A percentile compares a stretch with the other conserved stretches of the same genome.
Evolutionary conservation across 64 coral and sea anemone genomes (phyloP).

Genomic region (Cladopsammia gracilis): DNA sequence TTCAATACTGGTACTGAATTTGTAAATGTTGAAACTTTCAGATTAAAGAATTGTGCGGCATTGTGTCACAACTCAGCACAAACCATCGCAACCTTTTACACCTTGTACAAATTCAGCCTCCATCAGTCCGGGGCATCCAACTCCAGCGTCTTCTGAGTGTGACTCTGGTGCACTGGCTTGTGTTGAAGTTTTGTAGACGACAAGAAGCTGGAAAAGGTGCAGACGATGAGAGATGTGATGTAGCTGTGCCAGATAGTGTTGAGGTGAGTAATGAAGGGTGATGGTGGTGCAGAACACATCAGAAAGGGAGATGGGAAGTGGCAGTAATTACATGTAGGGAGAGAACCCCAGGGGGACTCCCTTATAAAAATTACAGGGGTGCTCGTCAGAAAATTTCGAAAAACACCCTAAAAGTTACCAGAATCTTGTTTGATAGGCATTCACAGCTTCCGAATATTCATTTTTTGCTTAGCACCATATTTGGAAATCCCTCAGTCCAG

Average conservation of each 20-base stretch:
- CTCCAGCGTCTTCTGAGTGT: constrained; percentile 50
- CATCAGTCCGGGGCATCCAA: constrained; percentile 60
- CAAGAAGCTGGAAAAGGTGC: not conserved
- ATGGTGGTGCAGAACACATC: too few species aligned
- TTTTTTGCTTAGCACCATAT: too few species aligned
- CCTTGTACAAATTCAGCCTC: constrained; percentile 69
- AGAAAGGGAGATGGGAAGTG: too few species aligned
- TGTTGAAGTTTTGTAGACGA: constrained; percentile 50
- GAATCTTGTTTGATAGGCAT: too few species aligned
- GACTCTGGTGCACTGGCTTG: constrained; percentile 53
- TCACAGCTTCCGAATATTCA: too few species aligned
- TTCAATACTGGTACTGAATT: too few species aligned
- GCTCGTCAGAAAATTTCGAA: too few species aligned
- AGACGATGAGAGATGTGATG: not conserved
- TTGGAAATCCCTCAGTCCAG: too few species aligned
- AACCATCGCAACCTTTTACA: constrained; percentile 72
- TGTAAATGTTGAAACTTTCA: constrained; percentile 22
- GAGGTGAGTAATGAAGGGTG: constrained; percentile 17
- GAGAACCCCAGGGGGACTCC: too few species aligned
- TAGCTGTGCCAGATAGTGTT: not conserved
- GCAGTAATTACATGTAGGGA: too few species aligned
- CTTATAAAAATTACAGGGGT: too few species aligned
- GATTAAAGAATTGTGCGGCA: constrained; percentile 75
- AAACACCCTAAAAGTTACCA: too few species aligned
- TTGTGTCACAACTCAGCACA: constrained; percentile 65